Evolutionary conservation across 2,888 invertebrate species (phyloP), one percentile per base, ranked within the genome.

Genomic region (Paralinhomoeus sp.): DNA sequence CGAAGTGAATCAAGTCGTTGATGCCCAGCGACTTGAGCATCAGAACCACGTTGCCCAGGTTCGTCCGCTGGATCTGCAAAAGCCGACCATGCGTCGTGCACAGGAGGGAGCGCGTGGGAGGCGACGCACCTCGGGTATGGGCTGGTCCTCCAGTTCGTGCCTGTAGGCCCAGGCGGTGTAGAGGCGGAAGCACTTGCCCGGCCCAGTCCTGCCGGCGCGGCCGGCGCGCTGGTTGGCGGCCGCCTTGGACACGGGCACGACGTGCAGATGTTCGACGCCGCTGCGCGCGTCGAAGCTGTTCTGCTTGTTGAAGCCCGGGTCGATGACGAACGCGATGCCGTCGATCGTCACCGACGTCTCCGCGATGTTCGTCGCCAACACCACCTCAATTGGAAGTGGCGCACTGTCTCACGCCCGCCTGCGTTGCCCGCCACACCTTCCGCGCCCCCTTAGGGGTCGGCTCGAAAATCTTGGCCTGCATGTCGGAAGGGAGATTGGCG

Each of bases 101-200:
- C n/a, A n/a, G n/a, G n/a, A n/a, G n/a, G n/a, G n/a, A n/a, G n/a
- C n/a, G n/a, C n/a, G n/a, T n/a, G n/a, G n/a, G n/a, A n/a, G n/a
- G n/a, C n/a, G 35, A 20, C 37, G 36, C 24, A 58, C 58, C 71
- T 97, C 97, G 1, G 97, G 97, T 18, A 91, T 77, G 1, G 91
- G 87, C 57, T 91, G 91, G 52, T 91, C 91, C 66, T 97, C 93
- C 45, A 99, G 70, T 66, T 99, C 97, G 63, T 93, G 80, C 61
- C 91, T 82, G 64, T 85, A 99, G 0, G 91, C 87, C 91, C 89
- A 91, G 1, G 89, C 83, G 1, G 97, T 99, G 63, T 91, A 97
- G 17, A 97, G 70, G 39, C 97, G 74, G 63, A 97, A 99, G 66
- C 93, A 97, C 69, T 93, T 97, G 0, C 97, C 93, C 2, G 85